phyloP scores from a whole-genome alignment of 1,140 invertebrate genomes.

The Conopomorpha cramerella region DNA sequence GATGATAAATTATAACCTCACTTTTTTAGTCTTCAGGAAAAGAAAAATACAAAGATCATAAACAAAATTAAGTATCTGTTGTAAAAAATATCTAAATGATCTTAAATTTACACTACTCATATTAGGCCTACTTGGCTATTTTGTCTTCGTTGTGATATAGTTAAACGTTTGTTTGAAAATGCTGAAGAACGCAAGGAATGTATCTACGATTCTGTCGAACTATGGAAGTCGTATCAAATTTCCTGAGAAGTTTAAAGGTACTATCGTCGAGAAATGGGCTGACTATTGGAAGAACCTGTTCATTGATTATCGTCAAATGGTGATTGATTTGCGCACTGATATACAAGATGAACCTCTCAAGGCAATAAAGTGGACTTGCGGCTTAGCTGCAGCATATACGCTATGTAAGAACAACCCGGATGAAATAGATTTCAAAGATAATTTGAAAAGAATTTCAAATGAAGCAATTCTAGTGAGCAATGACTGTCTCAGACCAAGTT shows the following conservation, averaged over 20 bases:
- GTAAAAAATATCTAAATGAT: constrained; percentile 7
- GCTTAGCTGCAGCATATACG: constrained; percentile 41
- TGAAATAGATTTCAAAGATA: constrained; percentile 65
- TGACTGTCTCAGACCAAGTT: constrained; percentile 67
- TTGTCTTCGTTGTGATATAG: no score
- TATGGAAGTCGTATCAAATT: constrained; percentile 24
- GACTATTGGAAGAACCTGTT: constrained; percentile 66
- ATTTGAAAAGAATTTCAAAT: constrained; percentile 62
- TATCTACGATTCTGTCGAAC: constrained; percentile 6
- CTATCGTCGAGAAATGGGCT: constrained; percentile 67
- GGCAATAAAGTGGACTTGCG: constrained; percentile 50
- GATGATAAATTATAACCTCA: no score
- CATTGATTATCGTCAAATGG: constrained; percentile 66
- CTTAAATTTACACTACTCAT: no score
- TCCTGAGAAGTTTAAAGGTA: constrained; percentile 64
- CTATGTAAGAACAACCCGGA: constrained; percentile 67
- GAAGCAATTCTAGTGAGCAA: constrained; percentile 70
- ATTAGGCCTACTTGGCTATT: no score
- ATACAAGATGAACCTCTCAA: constrained; percentile 62
- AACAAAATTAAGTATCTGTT: constrained; percentile 1
- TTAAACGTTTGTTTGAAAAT: no score
- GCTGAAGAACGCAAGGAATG: background rate
- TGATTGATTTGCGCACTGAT: constrained; percentile 60
- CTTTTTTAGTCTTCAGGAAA: no score
- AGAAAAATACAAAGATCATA: constrained; percentile 1